Evolutionary conservation across 2,888 invertebrate species (phyloP), one percentile per base, ranked within the genome.

Genomic region (Hypomecis atomaria): DNA sequence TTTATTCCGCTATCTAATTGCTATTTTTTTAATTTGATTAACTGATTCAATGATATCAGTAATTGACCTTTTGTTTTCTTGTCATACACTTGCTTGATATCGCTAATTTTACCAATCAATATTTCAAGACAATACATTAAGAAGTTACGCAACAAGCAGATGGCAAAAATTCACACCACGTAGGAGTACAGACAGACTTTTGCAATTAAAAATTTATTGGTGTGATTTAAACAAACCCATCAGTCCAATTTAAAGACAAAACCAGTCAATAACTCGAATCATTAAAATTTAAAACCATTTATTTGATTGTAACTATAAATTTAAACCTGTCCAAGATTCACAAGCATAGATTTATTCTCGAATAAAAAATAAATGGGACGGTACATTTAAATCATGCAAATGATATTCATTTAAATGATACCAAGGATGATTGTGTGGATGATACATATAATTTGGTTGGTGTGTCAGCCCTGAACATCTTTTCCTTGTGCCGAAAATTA

Each of bases 271-370:
- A 59, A 59, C 54, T n/a, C 33, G 59, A 49, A n/a, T 45, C 34
- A 57, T 57, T 62, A 62, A 57, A 33, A 6, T 37, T 40, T 47
- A 56, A 38, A 23, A 56, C 3, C 47, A 56, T 56, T 38, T 6
- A 23, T 49, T 47, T 55, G 59, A 64, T 55, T 55, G 59, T 50
- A 6, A 42, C 59, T 40, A 64, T 64, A 64, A 59, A 64, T 64
- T 64, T n/a, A 33, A 59, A 59, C 54, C 54, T 55, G 59, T 63
- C 54, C n/a, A 42, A 56, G 49, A 49, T 52, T 45, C 50, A 40
- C 62, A 34, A 44, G 38, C 48, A 50, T 11, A 37, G 33, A 56
- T 47, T 10, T 44, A 44, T 52, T 13, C 40, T n/a, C 0, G n/a
- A 9, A 40, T 43, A 33, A 47, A 47, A 55, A 36, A 36, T n/a